phyloP scores from a whole-genome alignment of 2,888 invertebrate genomes.

The Baccha elongata region DNA sequence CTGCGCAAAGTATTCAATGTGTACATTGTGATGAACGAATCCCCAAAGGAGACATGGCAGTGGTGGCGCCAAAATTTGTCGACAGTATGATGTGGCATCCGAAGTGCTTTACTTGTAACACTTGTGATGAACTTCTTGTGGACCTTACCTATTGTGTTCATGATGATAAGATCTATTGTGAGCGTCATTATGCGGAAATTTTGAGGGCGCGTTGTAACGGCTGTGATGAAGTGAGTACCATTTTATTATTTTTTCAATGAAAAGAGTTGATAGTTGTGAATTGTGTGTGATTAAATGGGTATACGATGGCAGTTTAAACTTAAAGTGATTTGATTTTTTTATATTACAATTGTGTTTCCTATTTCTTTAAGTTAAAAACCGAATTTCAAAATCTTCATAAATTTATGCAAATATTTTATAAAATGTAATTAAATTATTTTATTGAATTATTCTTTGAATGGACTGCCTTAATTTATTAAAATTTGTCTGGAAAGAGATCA shows the following conservation, averaged over 20 bases:
- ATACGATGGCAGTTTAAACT: too few relatives aligned
- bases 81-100: slow-evolving; percentile 93
- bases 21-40: slow-evolving; percentile 91
- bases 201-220: slow-evolving; percentile 97
- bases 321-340: too few relatives aligned
- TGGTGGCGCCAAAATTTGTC: slow-evolving; percentile 92
- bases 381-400: too few relatives aligned
- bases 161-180: slow-evolving; percentile 94
- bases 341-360: too few relatives aligned
- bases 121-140: slow-evolving; percentile 95
- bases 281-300: too few relatives aligned
- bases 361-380: too few relatives aligned
- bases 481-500: too few relatives aligned
- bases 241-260: not conserved
- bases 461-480: too few relatives aligned
- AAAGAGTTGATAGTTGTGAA: slow-evolving; percentile 29
- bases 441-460: too few relatives aligned
- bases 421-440: too few relatives aligned
- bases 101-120: slow-evolving; percentile 94
- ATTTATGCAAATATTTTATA: too few relatives aligned
- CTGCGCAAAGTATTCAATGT: slow-evolving; percentile 87
- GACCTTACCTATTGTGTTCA: slow-evolving; percentile 98
- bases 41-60: slow-evolving; percentile 90
- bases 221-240: slow-evolving; percentile 96
- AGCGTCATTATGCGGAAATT: slow-evolving; percentile 97